Evolutionary conservation across 2,888 invertebrate species (phyloP).

Genomic region (Nomada fucata): DNA sequence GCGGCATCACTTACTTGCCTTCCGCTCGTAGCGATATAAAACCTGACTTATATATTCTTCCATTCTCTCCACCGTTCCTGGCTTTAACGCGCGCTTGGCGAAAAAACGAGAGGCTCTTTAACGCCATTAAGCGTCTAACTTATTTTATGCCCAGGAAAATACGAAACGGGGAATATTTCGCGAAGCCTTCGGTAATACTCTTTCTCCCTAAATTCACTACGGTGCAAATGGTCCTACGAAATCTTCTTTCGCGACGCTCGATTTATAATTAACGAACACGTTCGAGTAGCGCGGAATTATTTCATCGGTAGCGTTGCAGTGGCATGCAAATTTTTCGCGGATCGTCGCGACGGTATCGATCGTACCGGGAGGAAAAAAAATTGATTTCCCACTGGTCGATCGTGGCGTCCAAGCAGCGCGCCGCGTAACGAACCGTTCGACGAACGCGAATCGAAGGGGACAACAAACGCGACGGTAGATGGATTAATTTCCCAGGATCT

Average conservation of each 20-base stretch:
- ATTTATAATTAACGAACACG: background rate
- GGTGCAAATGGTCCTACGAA: background rate
- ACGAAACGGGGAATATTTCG: background rate
- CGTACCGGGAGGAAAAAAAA: background rate
- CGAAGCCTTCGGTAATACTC: background rate
- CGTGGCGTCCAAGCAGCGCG: background rate
- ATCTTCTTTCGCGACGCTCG: background rate
- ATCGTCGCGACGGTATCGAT: background rate
- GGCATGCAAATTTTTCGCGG: background rate
- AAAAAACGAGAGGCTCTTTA: background rate
- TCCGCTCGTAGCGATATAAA: background rate
- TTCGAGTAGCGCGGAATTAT: background rate
- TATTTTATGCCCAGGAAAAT: background rate
- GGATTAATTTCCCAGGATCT: background rate
- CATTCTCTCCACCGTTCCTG: background rate
- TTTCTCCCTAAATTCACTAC: background rate
- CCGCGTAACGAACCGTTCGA: background rate
- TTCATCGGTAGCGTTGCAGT: no score
- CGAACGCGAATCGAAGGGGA: background rate
- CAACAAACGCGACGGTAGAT: no score
- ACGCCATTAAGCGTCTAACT: background rate
- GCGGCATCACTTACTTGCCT: background rate
- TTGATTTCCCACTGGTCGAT: background rate
- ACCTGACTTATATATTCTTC: background rate
- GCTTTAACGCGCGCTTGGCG: background rate